phyloP scores from a whole-genome alignment of 2,113 vertebrate genomes.

The Jacana jacana region DNA sequence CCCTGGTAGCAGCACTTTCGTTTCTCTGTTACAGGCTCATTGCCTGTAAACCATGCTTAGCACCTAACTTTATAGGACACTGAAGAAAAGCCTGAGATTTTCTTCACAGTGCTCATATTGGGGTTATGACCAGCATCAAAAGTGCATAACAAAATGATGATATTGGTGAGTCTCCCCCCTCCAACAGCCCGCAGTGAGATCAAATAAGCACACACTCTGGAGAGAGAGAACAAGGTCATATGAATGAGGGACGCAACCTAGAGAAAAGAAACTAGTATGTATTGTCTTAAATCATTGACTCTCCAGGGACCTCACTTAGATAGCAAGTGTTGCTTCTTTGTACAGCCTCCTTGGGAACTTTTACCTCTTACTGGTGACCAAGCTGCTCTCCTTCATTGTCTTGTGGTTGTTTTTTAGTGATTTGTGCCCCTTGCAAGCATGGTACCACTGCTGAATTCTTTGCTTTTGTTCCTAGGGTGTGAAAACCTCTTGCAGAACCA shows the following conservation, averaged over 20 bases:
- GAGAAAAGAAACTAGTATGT: not conserved
- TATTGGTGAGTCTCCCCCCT: not conserved
- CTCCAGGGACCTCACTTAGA: not conserved
- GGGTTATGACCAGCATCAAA: not conserved
- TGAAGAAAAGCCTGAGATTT: not conserved
- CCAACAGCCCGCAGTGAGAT: not conserved
- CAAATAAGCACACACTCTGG: not conserved
- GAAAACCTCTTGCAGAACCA: not conserved
- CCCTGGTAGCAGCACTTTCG: not conserved
- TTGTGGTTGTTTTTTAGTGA: not conserved
- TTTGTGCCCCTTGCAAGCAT: not conserved
- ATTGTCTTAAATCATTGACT: not conserved
- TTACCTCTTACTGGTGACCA: not conserved
- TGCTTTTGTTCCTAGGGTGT: not conserved
- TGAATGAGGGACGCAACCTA: accelerated
- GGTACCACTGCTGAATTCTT: not conserved
- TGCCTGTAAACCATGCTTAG: not conserved
- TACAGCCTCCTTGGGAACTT: not conserved
- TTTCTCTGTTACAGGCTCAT: not conserved
- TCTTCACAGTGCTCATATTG: accelerated
- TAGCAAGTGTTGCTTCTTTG: not conserved
- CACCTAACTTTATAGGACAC: not conserved
- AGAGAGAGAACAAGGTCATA: not conserved
- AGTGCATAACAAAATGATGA: not conserved
- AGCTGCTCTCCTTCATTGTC: not conserved